Conservation (phyloP, 1,140 invertebrate genomes). For the Portunus trituberculatus region DNA sequence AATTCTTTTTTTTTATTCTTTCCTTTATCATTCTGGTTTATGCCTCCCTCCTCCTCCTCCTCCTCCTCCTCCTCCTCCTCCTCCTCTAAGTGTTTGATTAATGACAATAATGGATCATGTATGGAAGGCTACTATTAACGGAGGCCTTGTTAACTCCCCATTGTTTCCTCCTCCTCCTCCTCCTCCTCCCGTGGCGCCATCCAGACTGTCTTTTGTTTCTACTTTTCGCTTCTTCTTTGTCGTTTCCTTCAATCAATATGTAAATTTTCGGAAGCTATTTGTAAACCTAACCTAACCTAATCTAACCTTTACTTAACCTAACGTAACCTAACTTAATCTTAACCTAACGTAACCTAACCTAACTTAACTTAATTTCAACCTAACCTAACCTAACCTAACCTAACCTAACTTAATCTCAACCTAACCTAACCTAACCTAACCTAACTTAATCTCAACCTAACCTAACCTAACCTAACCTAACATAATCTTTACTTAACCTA, state of each 20-base stretch:
- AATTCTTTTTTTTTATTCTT: too few relatives aligned
- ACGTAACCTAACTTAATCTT: too few relatives aligned
- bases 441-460: too few relatives aligned
- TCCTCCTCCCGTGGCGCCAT: neutral
- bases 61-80: constrained; percentile 16
- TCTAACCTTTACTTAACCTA: too few relatives aligned
- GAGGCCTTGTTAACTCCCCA: neutral
- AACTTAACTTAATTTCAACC: too few relatives aligned
- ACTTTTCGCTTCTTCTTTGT: neutral
- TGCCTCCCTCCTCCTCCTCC: neutral
- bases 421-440: too few relatives aligned
- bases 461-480: too few relatives aligned
- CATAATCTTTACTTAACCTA: too few relatives aligned
- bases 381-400: too few relatives aligned
- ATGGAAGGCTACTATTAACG: neutral
- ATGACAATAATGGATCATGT: neutral
- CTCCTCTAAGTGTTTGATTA: neutral
- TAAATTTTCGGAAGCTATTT: neutral
- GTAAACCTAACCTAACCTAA: too few relatives aligned
- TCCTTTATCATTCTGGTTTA: neutral
- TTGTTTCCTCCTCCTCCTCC: neutral
- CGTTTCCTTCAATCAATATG: neutral
- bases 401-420: too few relatives aligned
- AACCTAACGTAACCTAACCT: too few relatives aligned
- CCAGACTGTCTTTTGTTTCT: constrained; percentile 7